phyloP scores from a whole-genome alignment of 2,113 vertebrate genomes.

The Leiothrix lutea region DNA sequence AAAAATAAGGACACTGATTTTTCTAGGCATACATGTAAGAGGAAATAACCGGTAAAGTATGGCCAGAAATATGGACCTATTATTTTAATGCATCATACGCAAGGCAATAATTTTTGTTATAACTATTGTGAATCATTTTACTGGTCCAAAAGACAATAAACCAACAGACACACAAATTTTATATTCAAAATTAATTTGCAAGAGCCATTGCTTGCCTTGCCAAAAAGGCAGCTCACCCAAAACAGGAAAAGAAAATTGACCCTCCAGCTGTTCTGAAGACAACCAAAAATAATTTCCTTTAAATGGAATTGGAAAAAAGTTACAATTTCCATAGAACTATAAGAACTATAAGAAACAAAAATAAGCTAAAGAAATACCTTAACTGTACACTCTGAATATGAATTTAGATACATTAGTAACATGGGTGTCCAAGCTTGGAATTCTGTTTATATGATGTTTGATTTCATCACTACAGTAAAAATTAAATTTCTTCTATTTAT shows the following conservation, averaged over 20 bases:
- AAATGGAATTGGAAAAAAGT: neutral
- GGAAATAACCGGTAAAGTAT: neutral
- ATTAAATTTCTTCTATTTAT: neutral
- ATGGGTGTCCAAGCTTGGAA: neutral
- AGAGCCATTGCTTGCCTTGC: neutral
- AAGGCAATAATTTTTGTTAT: neutral
- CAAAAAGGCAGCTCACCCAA: neutral
- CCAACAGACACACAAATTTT: neutral
- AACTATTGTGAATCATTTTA: neutral
- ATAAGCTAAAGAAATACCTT: neutral
- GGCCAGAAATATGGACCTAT: neutral
- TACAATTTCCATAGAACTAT: rapidly evolving
- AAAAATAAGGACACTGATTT: neutral
- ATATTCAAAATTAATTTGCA: neutral
- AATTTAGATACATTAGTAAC: neutral
- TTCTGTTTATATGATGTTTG: neutral
- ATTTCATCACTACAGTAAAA: neutral
- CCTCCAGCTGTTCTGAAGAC: neutral
- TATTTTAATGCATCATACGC: neutral
- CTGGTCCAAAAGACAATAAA: neutral
- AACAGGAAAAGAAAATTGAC: neutral
- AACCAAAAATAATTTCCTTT: neutral
- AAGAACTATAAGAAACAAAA: neutral
- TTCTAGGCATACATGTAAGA: neutral
- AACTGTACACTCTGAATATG: neutral